phyloP scores from a whole-genome alignment of 2,797 vertebrate genomes.

The Pangasius larnaudii region DNA sequence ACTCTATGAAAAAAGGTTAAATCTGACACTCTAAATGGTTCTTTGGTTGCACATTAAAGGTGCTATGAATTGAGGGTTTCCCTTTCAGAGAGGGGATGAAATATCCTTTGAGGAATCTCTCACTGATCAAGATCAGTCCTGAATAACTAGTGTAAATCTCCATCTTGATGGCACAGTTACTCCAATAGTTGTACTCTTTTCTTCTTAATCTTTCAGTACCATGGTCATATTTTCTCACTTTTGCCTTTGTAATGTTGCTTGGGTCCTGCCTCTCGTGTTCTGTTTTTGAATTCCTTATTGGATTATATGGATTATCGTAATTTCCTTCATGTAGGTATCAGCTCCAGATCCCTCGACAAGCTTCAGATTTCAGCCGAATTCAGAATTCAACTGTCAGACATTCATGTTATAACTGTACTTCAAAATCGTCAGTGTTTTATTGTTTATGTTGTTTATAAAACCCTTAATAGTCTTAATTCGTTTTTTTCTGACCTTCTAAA shows the following conservation, averaged over 20 bases:
- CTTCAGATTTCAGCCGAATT: background rate
- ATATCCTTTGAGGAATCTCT: background rate
- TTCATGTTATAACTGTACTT: background rate
- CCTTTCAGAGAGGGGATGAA: background rate
- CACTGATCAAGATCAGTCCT: background rate
- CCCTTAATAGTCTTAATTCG: background rate
- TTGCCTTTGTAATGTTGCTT: background rate
- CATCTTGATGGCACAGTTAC: background rate
- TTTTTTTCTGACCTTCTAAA: background rate
- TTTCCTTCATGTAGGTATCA: background rate
- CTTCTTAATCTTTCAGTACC: background rate
- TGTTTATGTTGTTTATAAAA: background rate
- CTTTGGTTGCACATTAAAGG: background rate
- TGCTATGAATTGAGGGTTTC: background rate
- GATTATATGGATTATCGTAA: background rate
- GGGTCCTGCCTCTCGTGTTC: background rate
- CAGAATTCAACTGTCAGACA: background rate
- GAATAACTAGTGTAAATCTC: background rate
- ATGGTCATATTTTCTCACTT: background rate
- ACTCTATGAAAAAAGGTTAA: background rate
- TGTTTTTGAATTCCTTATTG: background rate
- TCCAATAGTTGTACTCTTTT: background rate
- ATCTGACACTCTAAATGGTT: background rate
- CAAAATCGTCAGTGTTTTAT: background rate
- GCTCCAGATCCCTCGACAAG: background rate